Evolutionary conservation across 2,888 invertebrate genomes (phyloP).

Genomic region (Beris chalybata): DNA sequence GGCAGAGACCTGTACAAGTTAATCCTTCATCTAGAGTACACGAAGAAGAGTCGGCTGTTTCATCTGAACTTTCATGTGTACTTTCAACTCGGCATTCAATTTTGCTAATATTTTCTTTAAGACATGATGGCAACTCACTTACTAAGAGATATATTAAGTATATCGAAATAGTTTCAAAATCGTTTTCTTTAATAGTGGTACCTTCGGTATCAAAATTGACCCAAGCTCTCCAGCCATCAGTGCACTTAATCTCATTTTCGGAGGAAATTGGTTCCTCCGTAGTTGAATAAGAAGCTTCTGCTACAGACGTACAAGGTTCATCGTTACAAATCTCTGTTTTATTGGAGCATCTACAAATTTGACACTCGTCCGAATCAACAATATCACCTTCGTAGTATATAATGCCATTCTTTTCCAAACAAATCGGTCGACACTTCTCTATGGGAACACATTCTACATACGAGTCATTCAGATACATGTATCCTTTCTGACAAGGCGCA

Average conservation of each 20-base stretch:
- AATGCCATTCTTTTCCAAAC: conserved; percentile 68
- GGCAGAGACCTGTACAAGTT: conserved; percentile 68
- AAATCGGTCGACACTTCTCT: conserved; percentile 69
- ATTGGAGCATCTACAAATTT: conserved; percentile 76
- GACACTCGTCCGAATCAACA: conserved; percentile 75
- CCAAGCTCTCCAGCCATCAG: conserved; percentile 82
- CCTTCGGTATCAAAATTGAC: conserved; percentile 60
- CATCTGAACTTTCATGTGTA: conserved; percentile 65
- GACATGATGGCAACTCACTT: conserved; percentile 61
- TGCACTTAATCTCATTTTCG: conserved; percentile 57
- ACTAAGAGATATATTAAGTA: conserved; percentile 60
- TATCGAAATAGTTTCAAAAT: conserved; percentile 64
- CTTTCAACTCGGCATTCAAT: conserved; percentile 75
- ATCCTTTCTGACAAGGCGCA: conserved; percentile 71
- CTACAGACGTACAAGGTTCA: conserved; percentile 62
- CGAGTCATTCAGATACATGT: conserved; percentile 71
- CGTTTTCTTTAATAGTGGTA: conserved; percentile 52
- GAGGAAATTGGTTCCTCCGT: conserved; percentile 44
- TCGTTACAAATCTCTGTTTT: conserved; percentile 71
- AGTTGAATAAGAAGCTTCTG: conserved; percentile 33
- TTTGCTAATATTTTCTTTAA: conserved; percentile 64
- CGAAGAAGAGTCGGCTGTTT: conserved; percentile 73
- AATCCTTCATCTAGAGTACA: conserved; percentile 76
- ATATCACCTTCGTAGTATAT: conserved; percentile 77
- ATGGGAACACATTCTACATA: conserved; percentile 74